Percentiles rank a stretch among this genome's conserved stretches.
phyloP scores from a whole-genome alignment of 2,113 vertebrate genomes.

The Philantomba maxwellii region DNA sequence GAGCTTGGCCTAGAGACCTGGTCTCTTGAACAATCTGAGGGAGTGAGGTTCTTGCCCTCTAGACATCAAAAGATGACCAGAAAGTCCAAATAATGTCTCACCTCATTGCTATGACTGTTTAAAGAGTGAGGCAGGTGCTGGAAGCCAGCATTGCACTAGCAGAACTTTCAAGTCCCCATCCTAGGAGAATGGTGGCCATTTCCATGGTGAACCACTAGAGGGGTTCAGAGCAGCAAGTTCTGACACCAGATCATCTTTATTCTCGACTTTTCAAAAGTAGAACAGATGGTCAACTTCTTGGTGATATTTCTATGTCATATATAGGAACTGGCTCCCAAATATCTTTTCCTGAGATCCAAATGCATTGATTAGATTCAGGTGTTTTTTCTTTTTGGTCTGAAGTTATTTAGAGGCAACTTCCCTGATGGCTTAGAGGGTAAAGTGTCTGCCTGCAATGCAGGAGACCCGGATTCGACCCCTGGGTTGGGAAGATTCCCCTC shows the following conservation, averaged over 20 bases:
- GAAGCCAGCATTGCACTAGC: not conserved
- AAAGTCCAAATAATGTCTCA: not conserved
- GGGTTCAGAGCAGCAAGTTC: not conserved
- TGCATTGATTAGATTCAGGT: not conserved
- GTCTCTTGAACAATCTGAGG: not conserved
- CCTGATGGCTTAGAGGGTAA: not conserved
- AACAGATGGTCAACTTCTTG: not conserved
- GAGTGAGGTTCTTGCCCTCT: not conserved
- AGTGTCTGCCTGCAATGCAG: accelerated
- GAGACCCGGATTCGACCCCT: accelerated
- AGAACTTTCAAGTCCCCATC: not conserved
- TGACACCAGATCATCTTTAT: not conserved
- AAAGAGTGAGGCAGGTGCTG: not conserved
- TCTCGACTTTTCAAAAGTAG: not conserved
- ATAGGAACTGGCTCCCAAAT: not conserved
- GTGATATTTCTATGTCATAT: not conserved
- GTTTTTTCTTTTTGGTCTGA: not conserved
- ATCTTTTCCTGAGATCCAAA: not conserved
- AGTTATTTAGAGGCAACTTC: not conserved
- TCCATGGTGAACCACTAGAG: not conserved
- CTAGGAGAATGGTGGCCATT: not conserved
- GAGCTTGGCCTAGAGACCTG: not conserved
- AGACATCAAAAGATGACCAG: not conserved
- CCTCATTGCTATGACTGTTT: not conserved
- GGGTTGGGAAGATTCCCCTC: not conserved